Percentiles rank a stretch among this genome's conserved stretches.
Conservation (phyloP, 2,888 invertebrate genomes). For the Ormyrus labotus region DNA sequence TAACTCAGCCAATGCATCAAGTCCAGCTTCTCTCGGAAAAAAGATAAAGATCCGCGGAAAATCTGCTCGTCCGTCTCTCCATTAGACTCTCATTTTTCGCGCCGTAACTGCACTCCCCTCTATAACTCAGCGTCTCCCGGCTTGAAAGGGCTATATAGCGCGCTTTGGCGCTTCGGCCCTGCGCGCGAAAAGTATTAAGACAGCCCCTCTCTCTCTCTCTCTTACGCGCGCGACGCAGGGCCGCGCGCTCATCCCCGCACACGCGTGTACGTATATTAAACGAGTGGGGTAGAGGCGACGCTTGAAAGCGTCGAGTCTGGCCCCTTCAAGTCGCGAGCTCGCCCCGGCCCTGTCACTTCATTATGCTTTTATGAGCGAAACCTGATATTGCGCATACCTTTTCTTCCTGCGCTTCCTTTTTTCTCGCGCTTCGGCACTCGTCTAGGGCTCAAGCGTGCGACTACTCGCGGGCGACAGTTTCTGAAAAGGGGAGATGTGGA, state of each 20-base stretch:
- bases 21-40: too few relatives aligned
- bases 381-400: slow-evolving; percentile 27
- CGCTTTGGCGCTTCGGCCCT: slow-evolving; percentile 18
- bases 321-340: not conserved
- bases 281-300: not conserved
- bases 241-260: not conserved
- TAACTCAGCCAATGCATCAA: too few relatives aligned
- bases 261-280: not conserved
- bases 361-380: slow-evolving; percentile 48
- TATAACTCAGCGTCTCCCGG: too few relatives aligned
- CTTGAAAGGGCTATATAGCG: slow-evolving; percentile 28
- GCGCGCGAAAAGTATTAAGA: not conserved
- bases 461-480: too few relatives aligned
- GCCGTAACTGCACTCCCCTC: too few relatives aligned
- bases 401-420: too few relatives aligned
- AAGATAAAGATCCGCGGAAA: too few relatives aligned
- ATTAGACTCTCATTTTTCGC: too few relatives aligned
- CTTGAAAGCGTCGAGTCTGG: not conserved
- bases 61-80: too few relatives aligned
- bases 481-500: too few relatives aligned
- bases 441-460: too few relatives aligned
- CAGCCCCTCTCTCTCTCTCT: not conserved
- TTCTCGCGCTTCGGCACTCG: too few relatives aligned
- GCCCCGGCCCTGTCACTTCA: slow-evolving; percentile 34
- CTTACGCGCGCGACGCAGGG: not conserved